phyloP scores from a whole-genome alignment of 1,140 invertebrate genomes.

The Zaprionus camerounensis region DNA sequence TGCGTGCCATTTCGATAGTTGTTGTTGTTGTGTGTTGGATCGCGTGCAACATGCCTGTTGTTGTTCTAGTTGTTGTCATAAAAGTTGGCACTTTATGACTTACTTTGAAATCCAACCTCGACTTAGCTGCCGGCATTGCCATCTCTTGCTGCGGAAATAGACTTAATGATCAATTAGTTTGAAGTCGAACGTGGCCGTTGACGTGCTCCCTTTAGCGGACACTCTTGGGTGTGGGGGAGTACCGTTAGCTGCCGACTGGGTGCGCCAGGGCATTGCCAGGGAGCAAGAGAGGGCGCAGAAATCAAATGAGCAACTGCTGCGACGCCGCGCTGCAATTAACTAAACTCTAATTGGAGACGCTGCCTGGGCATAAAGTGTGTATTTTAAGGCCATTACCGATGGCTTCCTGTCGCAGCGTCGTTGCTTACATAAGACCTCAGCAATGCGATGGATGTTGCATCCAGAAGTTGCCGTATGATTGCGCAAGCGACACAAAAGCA shows the following conservation, averaged over 20 bases:
- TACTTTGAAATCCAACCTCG: conserved; percentile 54
- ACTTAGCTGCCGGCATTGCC: conserved; percentile 34
- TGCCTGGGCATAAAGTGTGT: conserved; percentile 77
- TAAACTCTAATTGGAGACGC: conserved; percentile 70
- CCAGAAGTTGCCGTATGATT: conserved; percentile 75
- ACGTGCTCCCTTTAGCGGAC: conserved; percentile 4
- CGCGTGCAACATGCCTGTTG: conserved; percentile 71
- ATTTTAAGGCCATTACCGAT: conserved; percentile 81
- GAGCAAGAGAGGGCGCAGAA: background rate
- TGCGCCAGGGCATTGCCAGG: conserved; percentile 26
- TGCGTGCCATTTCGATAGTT: conserved; percentile 34
- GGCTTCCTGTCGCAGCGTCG: conserved; percentile 69
- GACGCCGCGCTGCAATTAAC: conserved; percentile 73
- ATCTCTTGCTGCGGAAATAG: conserved; percentile 64
- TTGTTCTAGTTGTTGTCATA: conserved; percentile 67
- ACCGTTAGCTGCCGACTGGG: conserved; percentile 75
- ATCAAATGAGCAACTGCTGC: conserved; percentile 67
- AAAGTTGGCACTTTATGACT: conserved; percentile 78
- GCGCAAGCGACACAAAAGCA: conserved; percentile 72
- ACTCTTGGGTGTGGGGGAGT: background rate
- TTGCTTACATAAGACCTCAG: conserved; percentile 47
- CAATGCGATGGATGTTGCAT: conserved; percentile 51
- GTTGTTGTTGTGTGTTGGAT: conserved; percentile 41
- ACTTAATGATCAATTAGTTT: conserved; percentile 82
- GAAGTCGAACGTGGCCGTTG: conserved; percentile 32